Evolutionary conservation across 1,140 invertebrate species (phyloP).

Genomic region (Belonocnema kinseyi): DNA sequence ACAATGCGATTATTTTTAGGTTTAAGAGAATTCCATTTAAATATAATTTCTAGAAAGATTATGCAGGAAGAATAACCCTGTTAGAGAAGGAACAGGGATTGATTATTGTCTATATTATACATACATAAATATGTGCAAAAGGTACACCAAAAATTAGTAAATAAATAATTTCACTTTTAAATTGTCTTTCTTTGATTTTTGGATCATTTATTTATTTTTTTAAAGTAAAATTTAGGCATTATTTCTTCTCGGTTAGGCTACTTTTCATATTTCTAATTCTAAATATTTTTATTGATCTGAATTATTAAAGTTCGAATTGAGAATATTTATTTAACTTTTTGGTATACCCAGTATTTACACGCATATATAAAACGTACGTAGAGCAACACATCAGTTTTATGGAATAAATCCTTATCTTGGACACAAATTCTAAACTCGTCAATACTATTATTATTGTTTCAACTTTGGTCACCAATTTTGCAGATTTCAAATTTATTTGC

Average conservation of each 20-base stretch:
- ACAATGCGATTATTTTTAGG: background rate
- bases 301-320: no score
- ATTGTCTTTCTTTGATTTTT: background rate
- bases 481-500: constrained; percentile 10
- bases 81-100: constrained; percentile 49
- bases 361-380: constrained; percentile 9
- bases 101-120: constrained; percentile 64
- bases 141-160: constrained; percentile 40
- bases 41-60: constrained; percentile 38
- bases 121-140: constrained; percentile 48
- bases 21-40: background rate
- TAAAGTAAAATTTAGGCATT: background rate
- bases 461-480: constrained; percentile 54
- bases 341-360: constrained; percentile 39
- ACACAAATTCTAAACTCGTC: constrained; percentile 12
- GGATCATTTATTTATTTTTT: background rate
- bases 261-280: background rate
- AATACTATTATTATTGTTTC: constrained; percentile 59
- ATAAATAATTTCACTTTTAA: background rate
- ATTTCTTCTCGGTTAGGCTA: background rate
- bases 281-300: no score
- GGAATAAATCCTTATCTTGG: constrained; percentile 9
- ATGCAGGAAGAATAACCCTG: constrained; percentile 54
- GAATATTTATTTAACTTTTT: constrained; percentile 25
- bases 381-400: background rate